Conservation (phyloP, 2,888 invertebrate species). For the Rhorus exstirpatorius region DNA sequence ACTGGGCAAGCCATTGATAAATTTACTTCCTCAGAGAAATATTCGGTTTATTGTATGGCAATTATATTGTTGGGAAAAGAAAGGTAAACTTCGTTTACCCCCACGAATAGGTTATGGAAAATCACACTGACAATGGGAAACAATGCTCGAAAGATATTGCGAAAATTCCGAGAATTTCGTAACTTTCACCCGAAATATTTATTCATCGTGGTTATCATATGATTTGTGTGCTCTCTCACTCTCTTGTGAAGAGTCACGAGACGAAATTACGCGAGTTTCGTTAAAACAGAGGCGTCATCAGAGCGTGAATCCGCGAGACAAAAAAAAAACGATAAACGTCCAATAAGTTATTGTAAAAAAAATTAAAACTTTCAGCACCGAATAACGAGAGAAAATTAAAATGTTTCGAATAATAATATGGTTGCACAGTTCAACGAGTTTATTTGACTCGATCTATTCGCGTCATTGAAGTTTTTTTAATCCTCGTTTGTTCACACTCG, state of each 20-base stretch:
- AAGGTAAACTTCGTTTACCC: background rate
- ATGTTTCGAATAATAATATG: background rate
- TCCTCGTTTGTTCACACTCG: conserved; percentile 21
- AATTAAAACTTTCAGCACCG: background rate
- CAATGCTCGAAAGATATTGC: conserved; percentile 1
- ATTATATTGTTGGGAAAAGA: background rate
- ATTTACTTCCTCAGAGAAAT: too few species aligned
- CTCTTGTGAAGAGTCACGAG: conserved; percentile 34
- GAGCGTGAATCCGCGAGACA: conserved; percentile 1
- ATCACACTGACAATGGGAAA: background rate
- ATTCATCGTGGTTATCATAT: conserved; percentile 8
- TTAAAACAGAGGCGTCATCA: background rate
- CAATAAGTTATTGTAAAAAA: background rate
- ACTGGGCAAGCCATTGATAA: too few species aligned
- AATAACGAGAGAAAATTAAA: background rate
- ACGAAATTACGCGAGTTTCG: conserved; percentile 38
- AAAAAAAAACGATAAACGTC: background rate
- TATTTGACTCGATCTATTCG: background rate
- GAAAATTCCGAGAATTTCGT: conserved; percentile 21
- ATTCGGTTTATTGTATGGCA: too few species aligned
- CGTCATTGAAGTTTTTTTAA: background rate
- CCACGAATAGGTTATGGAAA: background rate
- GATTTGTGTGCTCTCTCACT: conserved; percentile 5
- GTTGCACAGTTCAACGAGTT: background rate
- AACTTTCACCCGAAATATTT: conserved; percentile 20